Base-by-base conservation (phyloP, 2,113 vertebrate species). In the Haplochromis burtoni region DNA sequence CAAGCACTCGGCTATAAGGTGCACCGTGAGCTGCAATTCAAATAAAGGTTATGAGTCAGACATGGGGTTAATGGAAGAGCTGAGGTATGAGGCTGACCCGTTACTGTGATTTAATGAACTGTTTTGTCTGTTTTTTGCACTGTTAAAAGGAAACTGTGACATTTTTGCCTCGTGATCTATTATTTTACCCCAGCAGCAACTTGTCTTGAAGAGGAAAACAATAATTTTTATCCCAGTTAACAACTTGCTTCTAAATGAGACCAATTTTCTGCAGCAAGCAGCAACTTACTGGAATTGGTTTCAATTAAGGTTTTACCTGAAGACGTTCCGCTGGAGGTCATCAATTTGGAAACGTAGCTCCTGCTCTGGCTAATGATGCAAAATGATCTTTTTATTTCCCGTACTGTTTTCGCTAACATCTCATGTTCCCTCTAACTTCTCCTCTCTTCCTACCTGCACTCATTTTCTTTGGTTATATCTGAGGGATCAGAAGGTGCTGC, bases 391-490 rank as follows among this genome's bases (percentile, higher is more conserved):
- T 83, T 76, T 10, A 19, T 45, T 84, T 63, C 6, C 5, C 0
- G 5, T 12, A 80, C 2, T 31, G 16, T 45, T 19, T 76, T 78
- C 1, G 10, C 45, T 76, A 63, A 78, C 14, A 63, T 71, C 21
- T 17, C 51, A 8, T 7, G 5, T 11, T 87, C 51, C 55, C 47
- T 12, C 19, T 17, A 40, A 17, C n/a, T 14, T 71, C 63, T 13
- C 5, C 47, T 76, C 16, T 12, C 80, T 84, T 83, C 85, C 19
- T 79, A 4, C 5, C 47, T 33, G 35, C 10, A 0, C 78, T 90
- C 87, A 54, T 92, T 79, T 91, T 82, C 85, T 79, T 84, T 3
- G 21, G 17, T 40, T 42, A 17, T 87, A 91, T 90, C 91, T 47
- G 35, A 61, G 68, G 78, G 86, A 92, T 93, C 90, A 87, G 83